phyloP scores from a whole-genome alignment of 1,140 invertebrate species.

The Ephestia elutella region DNA sequence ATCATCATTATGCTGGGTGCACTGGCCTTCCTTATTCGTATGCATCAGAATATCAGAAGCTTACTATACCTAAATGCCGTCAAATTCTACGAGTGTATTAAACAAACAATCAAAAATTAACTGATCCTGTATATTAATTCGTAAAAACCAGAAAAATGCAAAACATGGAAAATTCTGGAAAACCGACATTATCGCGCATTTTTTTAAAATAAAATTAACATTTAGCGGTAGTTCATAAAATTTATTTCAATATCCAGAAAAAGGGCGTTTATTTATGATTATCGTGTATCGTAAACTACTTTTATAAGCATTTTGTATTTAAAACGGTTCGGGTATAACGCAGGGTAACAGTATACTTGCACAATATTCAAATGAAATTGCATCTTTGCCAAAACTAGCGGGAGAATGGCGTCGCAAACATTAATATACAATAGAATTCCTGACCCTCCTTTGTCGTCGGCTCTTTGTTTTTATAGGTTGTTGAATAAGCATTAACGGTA shows the following conservation, averaged over 20 bases:
- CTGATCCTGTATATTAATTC: too few relatives aligned
- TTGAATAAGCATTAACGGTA: constrained; percentile 54
- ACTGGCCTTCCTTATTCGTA: too few relatives aligned
- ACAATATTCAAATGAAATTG: constrained; percentile 74
- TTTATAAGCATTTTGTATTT: constrained; percentile 70
- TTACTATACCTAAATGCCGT: too few relatives aligned
- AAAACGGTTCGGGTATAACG: constrained; percentile 63
- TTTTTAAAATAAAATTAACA: constrained; percentile 8
- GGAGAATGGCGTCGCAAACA: constrained; percentile 62
- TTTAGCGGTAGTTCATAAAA: too few relatives aligned
- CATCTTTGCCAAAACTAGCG: constrained; percentile 73
- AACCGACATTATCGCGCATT: too few relatives aligned
- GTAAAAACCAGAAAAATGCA: too few relatives aligned
- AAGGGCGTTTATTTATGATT: constrained; percentile 4
- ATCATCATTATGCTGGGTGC: too few relatives aligned
- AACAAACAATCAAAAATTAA: too few relatives aligned
- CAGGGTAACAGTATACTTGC: constrained; percentile 63
- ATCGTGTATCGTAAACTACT: constrained; percentile 39
- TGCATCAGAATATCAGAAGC: too few relatives aligned
- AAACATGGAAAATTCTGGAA: too few relatives aligned
- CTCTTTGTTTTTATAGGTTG: constrained; percentile 66
- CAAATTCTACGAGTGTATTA: too few relatives aligned
- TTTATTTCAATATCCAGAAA: too few relatives aligned
- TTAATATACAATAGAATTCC: constrained; percentile 69
- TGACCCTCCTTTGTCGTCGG: constrained; percentile 53